phyloP scores from a whole-genome alignment of 2,888 invertebrate species.

The Eremobia ochroleuca region DNA sequence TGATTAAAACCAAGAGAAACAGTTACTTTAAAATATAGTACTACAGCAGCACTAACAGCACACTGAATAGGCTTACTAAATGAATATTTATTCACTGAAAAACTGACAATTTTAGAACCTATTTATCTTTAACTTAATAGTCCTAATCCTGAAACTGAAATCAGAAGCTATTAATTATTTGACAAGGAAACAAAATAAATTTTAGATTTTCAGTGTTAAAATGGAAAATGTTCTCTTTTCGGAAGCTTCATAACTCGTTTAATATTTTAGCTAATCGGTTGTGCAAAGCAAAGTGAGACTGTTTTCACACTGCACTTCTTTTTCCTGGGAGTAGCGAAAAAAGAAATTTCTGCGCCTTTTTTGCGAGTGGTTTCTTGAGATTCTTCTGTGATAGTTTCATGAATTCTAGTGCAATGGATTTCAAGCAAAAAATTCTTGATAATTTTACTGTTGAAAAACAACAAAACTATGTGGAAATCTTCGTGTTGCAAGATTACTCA shows the following conservation, averaged over 20 bases:
- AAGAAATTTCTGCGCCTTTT: too few species aligned
- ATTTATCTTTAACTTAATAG: conserved; percentile 15
- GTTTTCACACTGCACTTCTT: too few species aligned
- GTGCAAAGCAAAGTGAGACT: too few species aligned
- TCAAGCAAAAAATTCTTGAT: too few species aligned
- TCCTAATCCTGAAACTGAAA: conserved; percentile 13
- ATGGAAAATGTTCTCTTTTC: neutral
- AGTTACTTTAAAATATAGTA: neutral
- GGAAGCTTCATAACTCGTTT: neutral
- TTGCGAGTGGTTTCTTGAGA: too few species aligned
- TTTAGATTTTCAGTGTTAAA: conserved; percentile 7
- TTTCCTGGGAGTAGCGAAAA: too few species aligned
- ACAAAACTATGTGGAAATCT: too few species aligned
- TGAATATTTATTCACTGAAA: neutral
- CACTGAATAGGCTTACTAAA: neutral
- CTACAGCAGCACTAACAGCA: neutral
- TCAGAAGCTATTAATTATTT: conserved; percentile 30
- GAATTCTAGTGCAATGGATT: too few species aligned
- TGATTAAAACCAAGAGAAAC: neutral
- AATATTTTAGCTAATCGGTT: neutral
- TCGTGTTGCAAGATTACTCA: too few species aligned
- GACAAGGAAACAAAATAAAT: conserved; percentile 8
- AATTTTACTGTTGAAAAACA: too few species aligned
- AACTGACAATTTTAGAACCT: conserved; percentile 11
- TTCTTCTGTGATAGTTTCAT: too few species aligned